phyloP scores from a whole-genome alignment of 2,113 vertebrate genomes.

The Saccopteryx leptura region DNA sequence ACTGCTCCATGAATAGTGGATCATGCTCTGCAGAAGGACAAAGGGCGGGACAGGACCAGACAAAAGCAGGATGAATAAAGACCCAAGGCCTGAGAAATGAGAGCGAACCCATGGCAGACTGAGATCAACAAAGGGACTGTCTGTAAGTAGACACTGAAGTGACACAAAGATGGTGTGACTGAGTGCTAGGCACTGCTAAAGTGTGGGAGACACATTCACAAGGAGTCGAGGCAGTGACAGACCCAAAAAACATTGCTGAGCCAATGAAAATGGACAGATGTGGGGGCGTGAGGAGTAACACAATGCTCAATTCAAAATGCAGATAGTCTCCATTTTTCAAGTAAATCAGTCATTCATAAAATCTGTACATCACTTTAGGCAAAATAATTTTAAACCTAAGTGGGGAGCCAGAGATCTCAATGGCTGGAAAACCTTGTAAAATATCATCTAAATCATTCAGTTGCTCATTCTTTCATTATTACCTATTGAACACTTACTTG shows the following conservation, averaged over 20 bases:
- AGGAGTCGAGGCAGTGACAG: neutral
- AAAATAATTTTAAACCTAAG: slow-evolving; percentile 51
- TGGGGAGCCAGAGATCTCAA: neutral
- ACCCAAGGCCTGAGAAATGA: slow-evolving; percentile 56
- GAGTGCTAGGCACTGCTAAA: neutral
- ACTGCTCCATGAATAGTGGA: neutral
- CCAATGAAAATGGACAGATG: slow-evolving; percentile 59
- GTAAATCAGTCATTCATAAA: slow-evolving; percentile 62
- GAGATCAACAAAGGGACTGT: slow-evolving; percentile 66
- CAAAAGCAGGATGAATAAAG: slow-evolving; percentile 76
- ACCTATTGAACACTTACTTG: neutral
- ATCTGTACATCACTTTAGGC: neutral
- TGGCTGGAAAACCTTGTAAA: slow-evolving; percentile 3
- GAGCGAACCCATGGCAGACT: neutral
- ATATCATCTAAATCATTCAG: neutral
- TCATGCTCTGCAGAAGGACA: slow-evolving; percentile 65
- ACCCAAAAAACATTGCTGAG: neutral
- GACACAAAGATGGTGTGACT: slow-evolving; percentile 45
- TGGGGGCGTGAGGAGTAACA: neutral
- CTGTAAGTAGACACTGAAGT: neutral
- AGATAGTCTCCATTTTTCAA: slow-evolving; percentile 12
- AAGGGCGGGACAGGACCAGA: slow-evolving; percentile 69
- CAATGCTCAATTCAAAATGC: neutral
- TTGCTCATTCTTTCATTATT: neutral
- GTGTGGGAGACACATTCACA: slow-evolving; percentile 33